Base-by-base conservation (phyloP, 1,140 invertebrate genomes). In the Asbolus verrucosus region DNA sequence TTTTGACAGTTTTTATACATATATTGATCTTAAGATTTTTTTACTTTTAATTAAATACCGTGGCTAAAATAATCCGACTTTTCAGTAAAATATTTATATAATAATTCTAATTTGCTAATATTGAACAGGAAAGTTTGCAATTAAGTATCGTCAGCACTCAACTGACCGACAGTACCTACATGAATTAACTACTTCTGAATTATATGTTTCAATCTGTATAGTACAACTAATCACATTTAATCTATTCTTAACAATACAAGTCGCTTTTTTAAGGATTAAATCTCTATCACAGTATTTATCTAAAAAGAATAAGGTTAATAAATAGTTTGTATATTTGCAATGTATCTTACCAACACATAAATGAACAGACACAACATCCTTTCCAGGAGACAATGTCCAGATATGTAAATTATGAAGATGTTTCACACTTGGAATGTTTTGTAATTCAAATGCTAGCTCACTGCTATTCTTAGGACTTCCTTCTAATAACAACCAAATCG, bases 341-440 rank as follows among this genome's bases (percentile, higher is more conserved):
- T 5, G 14, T 15, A n/a, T 75, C 84, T 81, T 80, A 94, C 92
- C 89, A 62, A 92, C 86, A 65, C 90, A 90, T 67, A 94, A 78
- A 84, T 94, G 93, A 1, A 87, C 92, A 61, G 89, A 86, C 16
- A 93, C 81, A 5, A 90, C 87, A 67, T 86, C 85, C 78, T 90
- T 88, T 66, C 91, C 88, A 69, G 90, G 87, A 31, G 92, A 91
- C 15, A 95, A 84, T 9, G 90, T 87, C 94, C 94, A 95, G 16
- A 92, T 86, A 81, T 93, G 87, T 16, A 95, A 80, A 76, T 90
- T 90, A 82, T 95, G 94, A 41, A 94, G 87, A 74, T 90, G 88
- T 73, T 85, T 84, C 13, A 95, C 92, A 11, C 90, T 91, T 8
- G 84, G 77, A 14, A 94, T 81, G 6, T 81, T 81, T 18, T 82